A percentile compares a stretch with the other conserved stretches of the same genome.
These are phyloP conservation scores for Didymodactylos carnosus DNA, from an alignment of 2,888 invertebrate genomes.

Conservation along the genomic window DNA sequence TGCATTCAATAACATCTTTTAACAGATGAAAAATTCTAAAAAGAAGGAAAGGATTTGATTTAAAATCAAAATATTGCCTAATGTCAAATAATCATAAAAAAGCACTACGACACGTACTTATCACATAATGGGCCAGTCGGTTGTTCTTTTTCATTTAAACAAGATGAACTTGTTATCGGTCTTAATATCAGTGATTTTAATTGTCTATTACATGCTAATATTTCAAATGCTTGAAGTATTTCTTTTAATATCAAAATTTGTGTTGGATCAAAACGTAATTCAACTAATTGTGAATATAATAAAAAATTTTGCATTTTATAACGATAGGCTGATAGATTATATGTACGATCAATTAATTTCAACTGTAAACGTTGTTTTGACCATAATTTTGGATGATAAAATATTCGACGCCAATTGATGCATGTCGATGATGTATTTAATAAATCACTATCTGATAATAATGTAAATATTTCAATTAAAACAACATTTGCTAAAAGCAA, in stretches of 20 bases:
- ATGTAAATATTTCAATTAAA: constrained; percentile 36
- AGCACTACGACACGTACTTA: neutral
- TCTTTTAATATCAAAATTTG: neutral
- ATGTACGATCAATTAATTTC: neutral
- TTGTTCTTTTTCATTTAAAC: neutral
- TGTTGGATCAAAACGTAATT: neutral
- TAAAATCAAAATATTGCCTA: no score
- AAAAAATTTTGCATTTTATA: neutral
- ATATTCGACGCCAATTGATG: constrained; percentile 40
- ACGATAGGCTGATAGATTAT: neutral
- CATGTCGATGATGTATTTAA: constrained; percentile 40
- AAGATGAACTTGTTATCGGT: neutral
- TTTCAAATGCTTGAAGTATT: neutral
- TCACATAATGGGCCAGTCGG: neutral
- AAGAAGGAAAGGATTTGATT: neutral
- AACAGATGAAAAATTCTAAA: neutral
- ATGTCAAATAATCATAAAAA: neutral
- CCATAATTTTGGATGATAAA: constrained; percentile 23
- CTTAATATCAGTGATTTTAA: neutral
- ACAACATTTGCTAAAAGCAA: constrained; percentile 30
- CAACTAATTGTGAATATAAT: neutral
- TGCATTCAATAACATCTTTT: neutral
- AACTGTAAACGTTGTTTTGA: neutral
- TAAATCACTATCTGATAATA: constrained; percentile 39
- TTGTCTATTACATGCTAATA: neutral